Evolutionary conservation across 2,888 invertebrate genomes (phyloP), one percentile per base, ranked within the genome.

Genomic region (Pristionchus fissidentatus): DNA sequence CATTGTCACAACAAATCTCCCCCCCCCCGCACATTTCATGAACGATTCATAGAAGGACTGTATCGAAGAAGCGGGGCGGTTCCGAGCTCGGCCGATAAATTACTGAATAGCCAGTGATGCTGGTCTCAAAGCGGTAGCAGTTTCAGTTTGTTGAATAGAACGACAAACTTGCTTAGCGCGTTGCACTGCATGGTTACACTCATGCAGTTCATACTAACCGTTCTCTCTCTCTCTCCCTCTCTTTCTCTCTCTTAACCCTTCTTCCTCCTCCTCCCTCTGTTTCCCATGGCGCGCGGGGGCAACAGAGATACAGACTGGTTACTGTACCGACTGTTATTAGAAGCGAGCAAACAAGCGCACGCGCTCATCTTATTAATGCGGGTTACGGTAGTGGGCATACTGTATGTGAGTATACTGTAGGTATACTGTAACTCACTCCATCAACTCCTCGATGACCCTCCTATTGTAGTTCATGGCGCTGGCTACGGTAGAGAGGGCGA

Each of bases 401-500:
- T 7, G 55, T 55, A 55, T 15, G n/a, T n/a, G n/a, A n/a, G 55
- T 4, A 4, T 55, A 55, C 22, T 15, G 55, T 55, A 55, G 55
- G 55, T 7, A 62, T 29, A 10, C 29, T 4, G 26, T 15, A 41
- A 87, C 88, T 88, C 52, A 88, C 88, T 85, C 85, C 43, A 88
- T 83, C 83, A 88, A 84, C 35, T 86, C 86, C 84, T 88, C 87
- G 81, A 87, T 87, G 75, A 88, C 83, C 79, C 84, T 84, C 85
- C 87, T 82, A 83, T 88, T 87, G 73, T 85, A 87, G 81, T 85
- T 85, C 77, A 86, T 84, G 3, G 88, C 85, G 35, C 84, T 85
- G 82, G 85, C 85, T 80, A 87, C 84, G 35, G 83, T 84, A 81
- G 85, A 85, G 84, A 86, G 83, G 52, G 85, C 85, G 70, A 87